Evolutionary conservation across 2,888 invertebrate genomes (phyloP), one percentile per base, ranked within the genome.

Genomic region (Orthosia incerta): DNA sequence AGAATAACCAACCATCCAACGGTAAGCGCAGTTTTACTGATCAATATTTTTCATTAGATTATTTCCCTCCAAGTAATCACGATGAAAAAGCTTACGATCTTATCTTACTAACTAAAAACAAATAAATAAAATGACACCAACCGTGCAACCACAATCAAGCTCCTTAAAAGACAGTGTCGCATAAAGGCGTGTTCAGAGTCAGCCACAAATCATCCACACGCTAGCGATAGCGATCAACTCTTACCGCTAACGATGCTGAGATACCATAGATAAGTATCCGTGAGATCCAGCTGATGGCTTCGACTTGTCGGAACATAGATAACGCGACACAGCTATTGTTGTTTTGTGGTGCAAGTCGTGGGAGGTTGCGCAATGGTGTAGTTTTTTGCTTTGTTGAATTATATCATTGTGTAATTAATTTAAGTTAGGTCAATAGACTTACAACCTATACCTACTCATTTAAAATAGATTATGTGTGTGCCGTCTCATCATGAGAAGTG

Each of bases 131-230:
- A 66, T 23, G 18, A 15, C 23, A 60, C 13, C 46, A 53, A 71
- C 20, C 18, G 12, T 15, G n/a, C 23, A 23, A 64, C 53, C 53
- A 26, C 56, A 57, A 74, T 72, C 62, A 65, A 55, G 53, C 26
- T 65, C n/a, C 62, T 55, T 74, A 65, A 59, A 64, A 64, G 26
- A 70, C 50, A 69, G 20, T 75, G 69, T 76, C 62, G 46, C 76
- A 65, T 74, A 84, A 83, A 80, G 80, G 77, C 77, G 76, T 74
- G 79, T 70, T 57, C 84, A 74, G 53, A 82, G 68, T 26, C 60
- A 45, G 60, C 83, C 87, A 85, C 88, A 86, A 88, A 87, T 87
- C 88, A 88, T 87, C 83, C 78, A 76, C 85, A 85, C 86, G 83
- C 83, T 63, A 83, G 83, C 84, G 87, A 88, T 87, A 79, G 87